Evolutionary conservation across 2,888 invertebrate species (phyloP).

Genomic region (Rhingia campestris): DNA sequence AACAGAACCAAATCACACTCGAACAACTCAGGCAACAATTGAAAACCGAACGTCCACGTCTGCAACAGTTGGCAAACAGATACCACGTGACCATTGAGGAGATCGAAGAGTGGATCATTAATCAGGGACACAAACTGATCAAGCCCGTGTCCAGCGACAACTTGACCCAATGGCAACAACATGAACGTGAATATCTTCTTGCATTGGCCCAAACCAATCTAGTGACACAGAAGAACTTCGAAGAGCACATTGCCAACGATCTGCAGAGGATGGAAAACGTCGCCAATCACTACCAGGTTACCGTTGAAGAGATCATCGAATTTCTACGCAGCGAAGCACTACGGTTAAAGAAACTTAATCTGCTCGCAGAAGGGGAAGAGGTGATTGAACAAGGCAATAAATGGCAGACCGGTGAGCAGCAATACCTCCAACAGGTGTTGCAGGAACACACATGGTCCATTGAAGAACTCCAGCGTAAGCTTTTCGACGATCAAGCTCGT

Average conservation of each 20-base stretch:
- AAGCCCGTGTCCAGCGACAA: slow-evolving; percentile 26
- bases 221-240: slow-evolving; percentile 78
- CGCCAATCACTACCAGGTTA: slow-evolving; percentile 78
- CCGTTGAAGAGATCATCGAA: slow-evolving; percentile 78
- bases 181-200: slow-evolving; percentile 76
- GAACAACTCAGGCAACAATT: slow-evolving; percentile 79
- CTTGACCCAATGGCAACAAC: slow-evolving; percentile 77
- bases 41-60: slow-evolving; percentile 76
- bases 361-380: slow-evolving; percentile 74
- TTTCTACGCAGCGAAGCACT: slow-evolving; percentile 78
- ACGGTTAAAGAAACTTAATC: slow-evolving; percentile 76
- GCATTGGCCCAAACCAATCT: slow-evolving; percentile 76
- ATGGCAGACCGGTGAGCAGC: slow-evolving; percentile 79
- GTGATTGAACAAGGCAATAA: slow-evolving; percentile 70
- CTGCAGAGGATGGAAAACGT: slow-evolving; percentile 77
- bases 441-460: slow-evolving; percentile 79
- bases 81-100: slow-evolving; percentile 78
- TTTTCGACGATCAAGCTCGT: slow-evolving; percentile 77
- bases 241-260: slow-evolving; percentile 77
- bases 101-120: slow-evolving; percentile 78
- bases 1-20: slow-evolving; percentile 77
- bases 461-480: slow-evolving; percentile 78
- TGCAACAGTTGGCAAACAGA: slow-evolving; percentile 76
- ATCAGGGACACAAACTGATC: slow-evolving; percentile 51
- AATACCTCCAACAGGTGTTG: slow-evolving; percentile 78